Conservation (phyloP, 2,797 vertebrate species). For the Brachyrhaphis roseni region DNA sequence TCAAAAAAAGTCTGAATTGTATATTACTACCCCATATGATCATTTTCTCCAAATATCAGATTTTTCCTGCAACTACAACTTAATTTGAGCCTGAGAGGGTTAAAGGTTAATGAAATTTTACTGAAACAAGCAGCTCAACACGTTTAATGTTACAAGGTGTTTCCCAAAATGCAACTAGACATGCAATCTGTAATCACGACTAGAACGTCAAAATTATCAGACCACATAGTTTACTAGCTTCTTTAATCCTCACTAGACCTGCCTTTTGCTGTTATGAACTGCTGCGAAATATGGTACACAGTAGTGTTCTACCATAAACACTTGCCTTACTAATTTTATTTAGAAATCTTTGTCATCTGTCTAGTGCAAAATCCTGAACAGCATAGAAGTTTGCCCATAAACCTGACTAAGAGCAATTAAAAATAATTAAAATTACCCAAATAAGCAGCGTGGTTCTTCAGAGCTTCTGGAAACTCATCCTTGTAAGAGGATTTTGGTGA, state of each 20-base stretch:
- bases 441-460: constrained; percentile 94
- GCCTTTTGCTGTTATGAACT: not conserved
- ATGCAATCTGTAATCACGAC: not conserved
- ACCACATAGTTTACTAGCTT: not conserved
- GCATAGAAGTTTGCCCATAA: not conserved
- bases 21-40: too few species aligned
- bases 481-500: constrained; percentile 89
- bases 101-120: not conserved
- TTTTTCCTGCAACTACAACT: too few species aligned
- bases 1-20: too few species aligned
- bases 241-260: not conserved
- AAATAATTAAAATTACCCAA: constrained; percentile 81
- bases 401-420: not conserved
- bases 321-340: not conserved
- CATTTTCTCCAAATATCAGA: too few species aligned
- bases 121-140: not conserved
- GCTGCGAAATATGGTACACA: not conserved
- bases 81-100: too few species aligned
- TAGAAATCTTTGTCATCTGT: not conserved
- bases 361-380: not conserved
- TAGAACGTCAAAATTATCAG: not conserved
- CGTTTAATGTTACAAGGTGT: not conserved
- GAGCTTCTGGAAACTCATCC: constrained; percentile 92
- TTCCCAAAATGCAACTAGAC: not conserved
- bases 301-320: not conserved